Evolutionary conservation across 2,888 invertebrate genomes (phyloP), one percentile per base, ranked within the genome.

Genomic region (Drosophila pseudotakahashii): DNA sequence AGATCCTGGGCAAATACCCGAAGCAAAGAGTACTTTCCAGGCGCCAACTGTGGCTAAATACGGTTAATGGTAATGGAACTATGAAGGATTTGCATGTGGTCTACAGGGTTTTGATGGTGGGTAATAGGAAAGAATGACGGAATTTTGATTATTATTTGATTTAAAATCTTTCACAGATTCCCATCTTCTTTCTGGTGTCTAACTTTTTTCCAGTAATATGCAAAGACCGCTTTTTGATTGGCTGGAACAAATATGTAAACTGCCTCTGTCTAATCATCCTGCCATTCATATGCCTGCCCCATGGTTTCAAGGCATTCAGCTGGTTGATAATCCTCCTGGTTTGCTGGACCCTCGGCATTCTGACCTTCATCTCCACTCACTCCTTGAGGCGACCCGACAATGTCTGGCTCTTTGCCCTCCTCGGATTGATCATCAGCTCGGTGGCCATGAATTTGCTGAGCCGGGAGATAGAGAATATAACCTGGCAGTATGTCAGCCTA

Each of bases 161-260:
- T 13, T 19, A 7, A 0, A 9, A 6, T 14, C 10, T 9, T 9
- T 23, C 2, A 1, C 39, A 83, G 84, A 2, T 34, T 3, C 85
- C 79, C 0, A 7, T 50, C 5, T 81, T 64, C 26, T 79, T 75
- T 30, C 0, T 77, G 2, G n/a, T 68, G 13, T 79, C 81, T 37
- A 69, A 71, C 26, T 4, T 74, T 0, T 61, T 81, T 14, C 76
- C 85, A 0, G 81, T 81, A 2, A 37, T 74, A 9, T 26, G 67
- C 14, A 48, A 11, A 7, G 10, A 48, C 0, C 55, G 75, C 0
- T 51, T 48, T 0, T 30, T 75, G 45, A 3, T 26, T 1, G 81
- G 85, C 19, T 85, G 82, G 78, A 71, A 73, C 30, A 85, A 81
- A 26, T 26, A 37, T 3, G 50, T 79, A 0, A 48, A 37, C 7